phyloP scores from a whole-genome alignment of 2,888 invertebrate species.

The Scaeva pyrastri region DNA sequence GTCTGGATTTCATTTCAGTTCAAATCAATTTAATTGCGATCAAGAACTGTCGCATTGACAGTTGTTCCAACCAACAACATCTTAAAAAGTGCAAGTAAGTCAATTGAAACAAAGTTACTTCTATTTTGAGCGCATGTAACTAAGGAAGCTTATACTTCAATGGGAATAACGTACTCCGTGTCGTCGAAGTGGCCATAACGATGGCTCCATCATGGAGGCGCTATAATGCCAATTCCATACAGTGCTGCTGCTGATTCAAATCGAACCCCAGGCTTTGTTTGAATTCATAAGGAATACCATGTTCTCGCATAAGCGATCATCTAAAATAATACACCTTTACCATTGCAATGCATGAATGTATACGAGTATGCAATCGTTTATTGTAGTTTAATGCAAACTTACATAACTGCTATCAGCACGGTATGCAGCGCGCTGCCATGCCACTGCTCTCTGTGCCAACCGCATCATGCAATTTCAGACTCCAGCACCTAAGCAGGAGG shows the following conservation, averaged over 20 bases:
- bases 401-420: conserved; percentile 48
- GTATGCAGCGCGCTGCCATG: conserved; percentile 5
- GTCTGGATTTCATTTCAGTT: conserved; percentile 37
- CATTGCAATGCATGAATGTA: background rate
- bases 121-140: conserved; percentile 2
- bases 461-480: conserved; percentile 45
- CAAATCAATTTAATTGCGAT: conserved; percentile 68
- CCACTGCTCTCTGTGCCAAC: conserved; percentile 52
- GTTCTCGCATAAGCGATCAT: conserved; percentile 14
- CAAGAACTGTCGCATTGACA: conserved; percentile 59
- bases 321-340: conserved; percentile 24
- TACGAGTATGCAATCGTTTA: conserved; percentile 35
- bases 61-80: background rate
- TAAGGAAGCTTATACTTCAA: conserved; percentile 9
- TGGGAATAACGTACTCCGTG: background rate
- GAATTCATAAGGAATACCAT: conserved; percentile 30
- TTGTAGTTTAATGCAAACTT: conserved; percentile 61
- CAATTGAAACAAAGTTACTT: background rate
- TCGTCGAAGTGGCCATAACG: background rate
- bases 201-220: conserved; percentile 40
- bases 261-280: conserved; percentile 6
- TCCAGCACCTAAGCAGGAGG: conserved; percentile 44
- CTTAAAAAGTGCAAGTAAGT: background rate
- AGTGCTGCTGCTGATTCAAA: conserved; percentile 29
- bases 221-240: conserved; percentile 27